Evolutionary conservation across 1,140 invertebrate genomes (phyloP), one percentile per base, ranked within the genome.

Genomic region (Neocloeon triangulifer): DNA sequence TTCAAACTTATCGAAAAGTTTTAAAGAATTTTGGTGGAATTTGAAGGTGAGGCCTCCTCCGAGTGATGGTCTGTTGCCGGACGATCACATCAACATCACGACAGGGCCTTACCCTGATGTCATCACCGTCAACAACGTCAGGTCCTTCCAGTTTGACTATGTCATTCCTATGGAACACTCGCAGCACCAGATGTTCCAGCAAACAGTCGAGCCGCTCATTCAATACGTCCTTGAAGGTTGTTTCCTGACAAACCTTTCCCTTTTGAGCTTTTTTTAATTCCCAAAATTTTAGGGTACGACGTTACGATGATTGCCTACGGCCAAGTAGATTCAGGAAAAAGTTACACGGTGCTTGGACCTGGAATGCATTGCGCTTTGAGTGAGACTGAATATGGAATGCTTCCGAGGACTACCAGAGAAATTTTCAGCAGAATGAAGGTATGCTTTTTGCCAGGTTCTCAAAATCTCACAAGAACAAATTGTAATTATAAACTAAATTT

Each of bases 301-400:
- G 66, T 69, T 16, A 72, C 80, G 13, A 61, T 79, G 25, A 62
- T 79, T 18, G 69, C 75, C 9, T 74, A 79, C 49, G 78, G 78
- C 1, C 78, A 82, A 48, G 60, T 64, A 13, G 67, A 66, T 15
- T 70, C 69, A 40, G 77, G 77, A 3, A 82, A 82, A 53, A 76
- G 72, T 2, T 78, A 71, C 42, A 73, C 74, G 2, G 58, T 82
- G 33, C 69, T 76, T 45, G 78, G 78, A 7, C 69, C 71, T 45
- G 67, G 66, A 20, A 60, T 69, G 41, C 62, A 72, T 42, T 69
- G 61, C 42, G 63, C 65, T 16, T 61, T 64, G 37, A 64, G 61
- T 45, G 72, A 78, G 45, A 61, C 66, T 40, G 73, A 78, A 39
- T 65, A 73, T 53, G 77, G 76, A 17, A 63, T 80, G 16, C 61